Conservation (phyloP, 2,797 vertebrate genomes). For the Girardinus metallicus region DNA sequence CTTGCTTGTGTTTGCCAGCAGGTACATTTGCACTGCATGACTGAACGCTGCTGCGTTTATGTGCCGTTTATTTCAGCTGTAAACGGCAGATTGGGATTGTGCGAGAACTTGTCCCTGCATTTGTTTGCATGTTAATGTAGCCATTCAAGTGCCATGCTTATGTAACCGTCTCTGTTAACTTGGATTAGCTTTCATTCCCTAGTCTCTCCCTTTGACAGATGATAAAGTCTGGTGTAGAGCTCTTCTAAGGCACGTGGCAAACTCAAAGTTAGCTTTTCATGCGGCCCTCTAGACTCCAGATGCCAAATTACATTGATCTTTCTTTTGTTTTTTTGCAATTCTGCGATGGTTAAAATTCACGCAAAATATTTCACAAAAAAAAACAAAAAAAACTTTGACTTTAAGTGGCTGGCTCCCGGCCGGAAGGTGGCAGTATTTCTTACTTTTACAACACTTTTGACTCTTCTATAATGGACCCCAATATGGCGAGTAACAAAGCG, state of each 20-base stretch:
- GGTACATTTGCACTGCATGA: constrained; percentile 60
- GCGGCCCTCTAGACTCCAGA: no score
- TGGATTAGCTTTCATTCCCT: constrained; percentile 60
- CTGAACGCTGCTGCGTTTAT: constrained; percentile 57
- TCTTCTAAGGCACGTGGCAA: constrained; percentile 24
- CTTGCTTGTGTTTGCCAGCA: constrained; percentile 69
- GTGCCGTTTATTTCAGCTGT: constrained; percentile 59
- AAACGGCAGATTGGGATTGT: constrained; percentile 55
- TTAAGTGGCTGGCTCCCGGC: no score
- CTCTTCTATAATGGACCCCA: no score
- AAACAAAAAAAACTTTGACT: no score
- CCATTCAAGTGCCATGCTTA: constrained; percentile 50
- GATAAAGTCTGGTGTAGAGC: constrained; percentile 53
- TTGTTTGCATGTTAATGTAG: constrained; percentile 20
- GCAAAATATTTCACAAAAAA: no score
- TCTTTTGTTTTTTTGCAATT: no score
- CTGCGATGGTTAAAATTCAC: no score
- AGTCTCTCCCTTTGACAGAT: constrained; percentile 33
- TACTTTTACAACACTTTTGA: no score
- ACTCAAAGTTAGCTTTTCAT: neutral
- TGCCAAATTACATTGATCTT: no score
- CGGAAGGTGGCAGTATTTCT: no score
- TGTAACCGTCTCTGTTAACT: constrained; percentile 48
- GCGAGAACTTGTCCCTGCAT: constrained; percentile 9
- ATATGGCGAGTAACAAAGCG: no score